Conservation (phyloP, 1,140 invertebrate species). For the Akabosia matsudoensis region DNA sequence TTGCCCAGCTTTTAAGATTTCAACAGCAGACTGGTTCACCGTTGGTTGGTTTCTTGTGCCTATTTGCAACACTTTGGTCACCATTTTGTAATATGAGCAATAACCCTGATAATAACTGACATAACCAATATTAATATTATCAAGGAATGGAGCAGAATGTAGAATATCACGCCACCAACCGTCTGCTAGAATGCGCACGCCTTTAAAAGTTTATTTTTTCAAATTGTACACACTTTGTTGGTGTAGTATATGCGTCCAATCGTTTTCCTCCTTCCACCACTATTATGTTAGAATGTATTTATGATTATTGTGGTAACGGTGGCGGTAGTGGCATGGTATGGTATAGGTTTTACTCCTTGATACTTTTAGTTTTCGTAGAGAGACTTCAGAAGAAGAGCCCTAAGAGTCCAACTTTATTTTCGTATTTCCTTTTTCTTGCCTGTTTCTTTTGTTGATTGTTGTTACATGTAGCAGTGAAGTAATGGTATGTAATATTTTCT, state of each 20-base stretch:
- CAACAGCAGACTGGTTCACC: neutral
- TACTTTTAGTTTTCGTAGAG: neutral
- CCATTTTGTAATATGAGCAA: too few species aligned
- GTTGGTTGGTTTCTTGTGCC: neutral
- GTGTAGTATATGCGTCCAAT: too few species aligned
- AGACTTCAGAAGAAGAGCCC: neutral
- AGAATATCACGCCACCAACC: too few species aligned
- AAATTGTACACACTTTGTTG: too few species aligned
- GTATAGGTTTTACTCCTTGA: neutral
- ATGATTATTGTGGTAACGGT: neutral
- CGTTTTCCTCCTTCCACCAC: too few species aligned
- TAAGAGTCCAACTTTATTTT: too few species aligned
- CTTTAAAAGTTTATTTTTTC: too few species aligned
- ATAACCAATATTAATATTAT: too few species aligned
- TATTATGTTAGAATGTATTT: neutral
- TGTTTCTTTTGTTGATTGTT: neutral
- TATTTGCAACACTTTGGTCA: too few species aligned
- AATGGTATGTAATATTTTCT: neutral
- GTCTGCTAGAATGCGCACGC: too few species aligned
- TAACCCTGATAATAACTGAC: too few species aligned
- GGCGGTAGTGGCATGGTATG: neutral
- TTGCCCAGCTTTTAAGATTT: neutral
- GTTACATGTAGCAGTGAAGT: neutral
- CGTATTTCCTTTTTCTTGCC: neutral
- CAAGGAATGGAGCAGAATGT: too few species aligned